Evolutionary conservation across 2,113 vertebrate species (phyloP).

Genomic region (Meleagris gallopavo): DNA sequence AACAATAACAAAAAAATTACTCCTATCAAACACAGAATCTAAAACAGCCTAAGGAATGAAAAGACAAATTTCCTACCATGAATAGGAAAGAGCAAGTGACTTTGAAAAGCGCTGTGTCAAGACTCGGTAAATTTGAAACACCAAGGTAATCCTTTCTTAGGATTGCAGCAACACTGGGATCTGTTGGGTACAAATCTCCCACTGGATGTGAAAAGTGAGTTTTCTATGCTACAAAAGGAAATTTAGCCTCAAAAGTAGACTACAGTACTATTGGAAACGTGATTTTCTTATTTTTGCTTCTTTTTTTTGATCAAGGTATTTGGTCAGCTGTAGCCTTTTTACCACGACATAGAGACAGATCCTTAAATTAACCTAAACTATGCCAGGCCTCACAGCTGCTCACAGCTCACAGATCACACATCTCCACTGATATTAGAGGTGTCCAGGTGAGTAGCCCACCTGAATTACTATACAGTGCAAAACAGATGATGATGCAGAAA

Average conservation of each 20-base stretch:
- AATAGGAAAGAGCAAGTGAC: background rate
- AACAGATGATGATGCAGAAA: background rate
- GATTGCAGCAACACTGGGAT: background rate
- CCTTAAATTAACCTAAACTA: background rate
- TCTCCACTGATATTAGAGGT: background rate
- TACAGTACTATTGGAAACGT: background rate
- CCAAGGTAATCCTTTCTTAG: background rate
- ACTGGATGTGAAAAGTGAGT: background rate
- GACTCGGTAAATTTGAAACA: background rate
- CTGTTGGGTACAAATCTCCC: background rate
- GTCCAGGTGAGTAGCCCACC: background rate
- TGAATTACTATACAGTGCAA: background rate
- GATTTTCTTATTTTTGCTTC: background rate
- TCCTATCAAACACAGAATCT: constrained; percentile 12
- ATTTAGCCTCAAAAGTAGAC: background rate
- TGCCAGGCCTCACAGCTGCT: background rate
- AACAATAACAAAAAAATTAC: background rate
- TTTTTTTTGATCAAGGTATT: background rate
- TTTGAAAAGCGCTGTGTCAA: background rate
- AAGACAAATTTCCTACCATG: background rate
- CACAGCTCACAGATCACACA: background rate
- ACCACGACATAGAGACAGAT: background rate
- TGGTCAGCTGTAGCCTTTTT: background rate
- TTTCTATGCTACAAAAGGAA: background rate
- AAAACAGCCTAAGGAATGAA: constrained; percentile 44